Conservation (phyloP, 1,140 invertebrate genomes). For the Rhopalosiphum maidis region DNA sequence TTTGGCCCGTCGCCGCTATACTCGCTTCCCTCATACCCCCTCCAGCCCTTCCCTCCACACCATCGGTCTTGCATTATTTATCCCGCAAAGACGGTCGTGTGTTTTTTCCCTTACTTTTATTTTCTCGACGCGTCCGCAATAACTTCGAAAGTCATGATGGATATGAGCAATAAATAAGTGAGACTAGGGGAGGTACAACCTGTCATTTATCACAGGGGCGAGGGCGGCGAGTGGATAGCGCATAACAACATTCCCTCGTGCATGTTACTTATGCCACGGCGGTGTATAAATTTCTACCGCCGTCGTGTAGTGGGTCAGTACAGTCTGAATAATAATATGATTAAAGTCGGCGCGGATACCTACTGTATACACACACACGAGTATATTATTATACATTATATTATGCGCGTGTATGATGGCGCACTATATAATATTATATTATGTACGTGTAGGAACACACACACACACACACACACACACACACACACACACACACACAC, state of each 20-base stretch:
- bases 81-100: background rate
- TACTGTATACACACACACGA: background rate
- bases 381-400: background rate
- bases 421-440: background rate
- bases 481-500: background rate
- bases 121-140: conserved; percentile 53
- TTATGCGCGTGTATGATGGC: background rate
- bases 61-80: conserved; percentile 32
- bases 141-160: conserved; percentile 54
- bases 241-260: conserved; percentile 1
- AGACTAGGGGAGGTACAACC: conserved; percentile 17
- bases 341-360: background rate
- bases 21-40: too few species aligned
- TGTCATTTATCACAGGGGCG: conserved; percentile 32
- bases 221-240: background rate
- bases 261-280: conserved; percentile 39
- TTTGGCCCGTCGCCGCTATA: background rate
- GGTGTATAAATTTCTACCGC: conserved; percentile 23
- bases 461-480: background rate
- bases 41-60: background rate
- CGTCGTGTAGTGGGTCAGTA: conserved; percentile 4
- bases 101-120: conserved; percentile 14
- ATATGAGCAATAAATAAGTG: conserved; percentile 51
- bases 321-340: conserved; percentile 44
- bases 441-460: background rate